Percentiles rank a stretch among this genome's conserved stretches.
These are phyloP conservation scores for Chamaetylas fuelleborni DNA, from an alignment of 2,113 vertebrate genomes.

Conservation along the genomic window DNA sequence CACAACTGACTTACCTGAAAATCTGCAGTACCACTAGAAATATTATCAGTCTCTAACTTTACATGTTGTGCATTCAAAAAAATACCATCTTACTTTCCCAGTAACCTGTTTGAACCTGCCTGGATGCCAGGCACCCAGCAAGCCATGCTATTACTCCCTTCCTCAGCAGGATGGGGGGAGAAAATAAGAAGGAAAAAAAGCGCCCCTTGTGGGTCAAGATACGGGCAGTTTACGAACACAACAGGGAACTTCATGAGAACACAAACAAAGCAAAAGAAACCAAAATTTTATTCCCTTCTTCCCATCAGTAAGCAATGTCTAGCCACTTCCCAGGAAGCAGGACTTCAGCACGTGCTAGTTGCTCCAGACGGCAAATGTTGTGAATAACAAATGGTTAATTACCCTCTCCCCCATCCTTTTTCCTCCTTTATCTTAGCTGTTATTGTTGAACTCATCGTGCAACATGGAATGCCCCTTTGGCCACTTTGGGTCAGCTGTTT, in stretches of 20 bases:
- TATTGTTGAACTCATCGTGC: neutral
- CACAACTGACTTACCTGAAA: neutral
- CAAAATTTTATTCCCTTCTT: neutral
- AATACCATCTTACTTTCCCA: neutral
- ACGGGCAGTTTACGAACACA: neutral
- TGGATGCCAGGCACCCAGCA: neutral
- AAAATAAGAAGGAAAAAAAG: neutral
- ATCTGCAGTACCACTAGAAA: neutral
- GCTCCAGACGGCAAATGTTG: neutral
- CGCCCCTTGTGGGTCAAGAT: neutral
- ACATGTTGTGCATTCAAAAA: neutral
- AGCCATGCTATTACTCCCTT: neutral
- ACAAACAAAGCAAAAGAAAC: neutral
- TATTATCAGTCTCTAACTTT: neutral
- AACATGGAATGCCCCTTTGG: neutral
- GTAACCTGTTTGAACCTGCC: neutral
- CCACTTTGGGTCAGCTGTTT: neutral
- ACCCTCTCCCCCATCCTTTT: neutral
- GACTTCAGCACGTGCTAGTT: neutral
- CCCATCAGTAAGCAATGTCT: neutral
- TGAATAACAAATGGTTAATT: neutral
- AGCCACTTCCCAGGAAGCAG: neutral
- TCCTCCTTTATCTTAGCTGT: neutral
- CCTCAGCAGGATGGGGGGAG: neutral
- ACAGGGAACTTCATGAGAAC: neutral